phyloP scores from a whole-genome alignment of 2,797 vertebrate species.

The Myripristis murdjan region DNA sequence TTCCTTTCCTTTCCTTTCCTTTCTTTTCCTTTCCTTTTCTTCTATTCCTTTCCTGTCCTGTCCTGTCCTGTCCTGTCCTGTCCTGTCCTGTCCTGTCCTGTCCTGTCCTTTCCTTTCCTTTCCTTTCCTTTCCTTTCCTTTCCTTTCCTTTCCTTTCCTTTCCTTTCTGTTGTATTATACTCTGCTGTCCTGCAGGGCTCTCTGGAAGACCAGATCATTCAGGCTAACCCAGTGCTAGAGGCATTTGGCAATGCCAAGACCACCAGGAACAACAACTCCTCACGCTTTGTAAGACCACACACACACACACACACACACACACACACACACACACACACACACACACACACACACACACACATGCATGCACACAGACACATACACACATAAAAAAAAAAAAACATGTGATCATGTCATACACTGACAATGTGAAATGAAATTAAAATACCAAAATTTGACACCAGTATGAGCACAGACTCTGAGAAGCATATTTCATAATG shows the following conservation, averaged over 20 bases:
- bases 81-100: too few species aligned
- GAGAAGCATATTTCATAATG: conserved; percentile 7
- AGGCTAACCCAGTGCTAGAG: conserved; percentile 81
- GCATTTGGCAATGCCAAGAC: conserved; percentile 85
- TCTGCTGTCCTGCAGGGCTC: conserved; percentile 58
- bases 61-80: too few species aligned
- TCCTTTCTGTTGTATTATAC: not conserved
- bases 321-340: conserved; percentile 12
- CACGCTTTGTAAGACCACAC: conserved; percentile 68
- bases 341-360: conserved; percentile 10
- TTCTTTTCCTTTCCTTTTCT: too few species aligned
- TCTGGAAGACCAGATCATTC: conserved; percentile 83
- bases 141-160: too few species aligned
- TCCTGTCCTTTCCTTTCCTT: too few species aligned
- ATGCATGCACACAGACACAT: not conserved
- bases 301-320: conserved; percentile 4
- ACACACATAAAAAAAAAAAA: conserved; percentile 4
- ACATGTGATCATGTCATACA: not conserved
- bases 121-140: not conserved
- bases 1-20: too few species aligned
- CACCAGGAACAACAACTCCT: conserved; percentile 85
- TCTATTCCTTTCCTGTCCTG: too few species aligned
- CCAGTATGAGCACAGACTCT: not conserved
- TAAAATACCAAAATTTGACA: not conserved
- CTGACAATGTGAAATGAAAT: not conserved